Evolutionary conservation across 1,140 invertebrate genomes (phyloP).

Genomic region (Ips nitidus): DNA sequence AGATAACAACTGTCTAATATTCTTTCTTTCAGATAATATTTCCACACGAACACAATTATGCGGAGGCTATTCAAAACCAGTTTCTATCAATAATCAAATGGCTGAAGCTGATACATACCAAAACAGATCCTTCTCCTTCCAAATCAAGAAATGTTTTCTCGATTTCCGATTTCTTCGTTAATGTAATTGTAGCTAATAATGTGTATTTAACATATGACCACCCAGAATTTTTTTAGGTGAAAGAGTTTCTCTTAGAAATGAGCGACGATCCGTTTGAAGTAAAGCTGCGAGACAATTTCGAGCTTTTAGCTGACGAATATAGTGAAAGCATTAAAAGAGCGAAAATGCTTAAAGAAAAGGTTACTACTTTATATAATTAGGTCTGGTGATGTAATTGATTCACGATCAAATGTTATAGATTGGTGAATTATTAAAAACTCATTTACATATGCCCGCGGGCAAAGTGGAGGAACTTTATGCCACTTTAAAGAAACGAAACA

Average conservation of each 20-base stretch:
- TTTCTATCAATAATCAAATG: constrained; percentile 90
- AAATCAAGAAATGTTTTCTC: no score
- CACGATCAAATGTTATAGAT: constrained; percentile 50
- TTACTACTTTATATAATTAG: constrained; percentile 50
- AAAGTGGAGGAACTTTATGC: constrained; percentile 90
- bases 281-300: constrained; percentile 93
- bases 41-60: constrained; percentile 87
- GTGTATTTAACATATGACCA: constrained; percentile 51
- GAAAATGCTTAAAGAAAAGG: constrained; percentile 86
- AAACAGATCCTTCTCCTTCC: constrained; percentile 51
- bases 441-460: constrained; percentile 78
- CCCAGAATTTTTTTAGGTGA: constrained; percentile 57
- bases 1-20: neutral
- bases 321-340: constrained; percentile 92
- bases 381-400: constrained; percentile 20
- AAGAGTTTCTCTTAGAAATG: constrained; percentile 85
- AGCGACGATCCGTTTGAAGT: constrained; percentile 98
- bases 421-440: constrained; percentile 74
- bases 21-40: constrained; percentile 41
- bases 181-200: constrained; percentile 30
- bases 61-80: constrained; percentile 89
- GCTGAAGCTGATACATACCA: constrained; percentile 80
- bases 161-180: no score
- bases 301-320: constrained; percentile 94
- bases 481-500: constrained; percentile 84